phyloP scores from a whole-genome alignment of 2,888 invertebrate species.

The Globia sparganii region DNA sequence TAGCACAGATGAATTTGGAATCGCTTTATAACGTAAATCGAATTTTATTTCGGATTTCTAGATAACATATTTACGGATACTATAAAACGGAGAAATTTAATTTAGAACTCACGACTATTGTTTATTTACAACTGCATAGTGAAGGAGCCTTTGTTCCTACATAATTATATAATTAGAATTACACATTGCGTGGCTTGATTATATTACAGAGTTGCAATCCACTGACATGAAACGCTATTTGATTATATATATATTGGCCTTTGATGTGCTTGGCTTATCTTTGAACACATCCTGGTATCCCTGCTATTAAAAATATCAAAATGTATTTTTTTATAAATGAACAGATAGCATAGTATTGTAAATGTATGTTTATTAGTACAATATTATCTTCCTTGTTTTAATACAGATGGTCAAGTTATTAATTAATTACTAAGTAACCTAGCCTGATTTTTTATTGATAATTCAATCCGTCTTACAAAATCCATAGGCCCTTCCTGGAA shows the following conservation, averaged over 20 bases:
- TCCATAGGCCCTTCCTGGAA: neutral
- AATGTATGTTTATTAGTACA: neutral
- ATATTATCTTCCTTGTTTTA: neutral
- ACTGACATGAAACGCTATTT: no score
- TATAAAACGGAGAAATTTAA: neutral
- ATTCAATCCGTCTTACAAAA: neutral
- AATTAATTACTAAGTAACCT: neutral
- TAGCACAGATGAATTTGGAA: neutral
- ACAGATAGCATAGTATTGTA: neutral
- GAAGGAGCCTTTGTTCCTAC: slow-evolving; percentile 40
- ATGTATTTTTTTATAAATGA: neutral
- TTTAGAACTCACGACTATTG: slow-evolving; percentile 10
- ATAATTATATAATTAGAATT: no score
- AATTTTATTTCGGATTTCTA: slow-evolving; percentile 3
- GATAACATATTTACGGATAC: neutral
- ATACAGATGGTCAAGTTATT: neutral
- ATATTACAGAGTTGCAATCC: neutral
- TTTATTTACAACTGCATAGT: slow-evolving; percentile 54
- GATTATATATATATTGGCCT: neutral
- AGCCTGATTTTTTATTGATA: neutral
- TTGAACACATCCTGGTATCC: slow-evolving; percentile 11
- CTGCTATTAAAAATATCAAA: neutral
- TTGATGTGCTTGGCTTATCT: neutral
- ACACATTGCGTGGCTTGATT: neutral
- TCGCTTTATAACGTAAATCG: neutral